Conservation (phyloP, 2,113 vertebrate species). For the Tautogolabrus adspersus region DNA sequence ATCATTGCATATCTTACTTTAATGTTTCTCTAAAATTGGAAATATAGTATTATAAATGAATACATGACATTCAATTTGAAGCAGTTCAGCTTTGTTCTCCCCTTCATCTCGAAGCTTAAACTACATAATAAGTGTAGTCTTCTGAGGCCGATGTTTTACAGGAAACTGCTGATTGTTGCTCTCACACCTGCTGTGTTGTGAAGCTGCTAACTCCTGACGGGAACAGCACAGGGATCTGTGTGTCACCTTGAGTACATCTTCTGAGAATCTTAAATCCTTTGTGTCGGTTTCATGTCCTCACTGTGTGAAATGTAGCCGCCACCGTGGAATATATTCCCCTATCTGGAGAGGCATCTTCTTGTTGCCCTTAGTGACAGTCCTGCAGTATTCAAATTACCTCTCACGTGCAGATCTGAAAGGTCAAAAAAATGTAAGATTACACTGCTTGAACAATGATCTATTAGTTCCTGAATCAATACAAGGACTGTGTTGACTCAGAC, state of each 20-base stretch:
- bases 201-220: constrained; percentile 2
- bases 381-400: constrained; percentile 5
- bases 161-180: constrained; percentile 11
- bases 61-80: no score
- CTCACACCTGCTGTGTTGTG: constrained; percentile 12
- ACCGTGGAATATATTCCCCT: not conserved
- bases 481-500: not conserved
- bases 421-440: constrained; percentile 14
- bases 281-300: not conserved
- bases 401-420: constrained; percentile 6
- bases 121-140: not conserved
- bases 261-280: constrained; percentile 9
- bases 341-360: not conserved
- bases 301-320: not conserved
- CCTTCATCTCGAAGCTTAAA: not conserved
- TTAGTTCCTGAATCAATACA: constrained; percentile 20
- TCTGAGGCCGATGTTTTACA: not conserved
- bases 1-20: no score
- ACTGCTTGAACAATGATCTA: constrained; percentile 6
- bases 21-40: no score
- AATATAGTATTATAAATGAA: no score
- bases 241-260: not conserved
- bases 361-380: constrained; percentile 25
- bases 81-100: not conserved
- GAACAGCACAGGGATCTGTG: not conserved